Percentiles rank a stretch among this genome's conserved stretches.
phyloP scores from a whole-genome alignment of 1,140 invertebrate genomes.

The Laupala kohalensis region DNA sequence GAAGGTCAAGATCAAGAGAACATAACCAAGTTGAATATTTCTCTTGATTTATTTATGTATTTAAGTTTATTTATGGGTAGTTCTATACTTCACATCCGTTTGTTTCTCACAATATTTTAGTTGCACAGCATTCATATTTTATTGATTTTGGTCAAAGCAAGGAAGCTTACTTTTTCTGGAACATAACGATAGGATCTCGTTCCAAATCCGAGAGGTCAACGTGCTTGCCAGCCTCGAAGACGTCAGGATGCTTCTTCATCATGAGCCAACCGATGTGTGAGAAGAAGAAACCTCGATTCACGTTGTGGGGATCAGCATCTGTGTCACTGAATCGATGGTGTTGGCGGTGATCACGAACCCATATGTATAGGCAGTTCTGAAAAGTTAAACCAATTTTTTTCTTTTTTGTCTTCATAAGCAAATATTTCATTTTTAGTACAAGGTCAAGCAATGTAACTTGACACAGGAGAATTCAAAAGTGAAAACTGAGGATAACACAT shows the following conservation, averaged over 20 bases:
- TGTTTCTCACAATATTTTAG: too few species aligned
- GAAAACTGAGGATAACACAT: background rate
- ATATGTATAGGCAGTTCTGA: constrained; percentile 20
- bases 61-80: too few species aligned
- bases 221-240: constrained; percentile 39
- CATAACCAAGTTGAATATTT: too few species aligned
- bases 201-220: constrained; percentile 40
- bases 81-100: too few species aligned
- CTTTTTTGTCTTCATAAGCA: background rate
- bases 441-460: background rate
- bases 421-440: background rate
- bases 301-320: constrained; percentile 50
- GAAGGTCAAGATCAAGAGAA: too few species aligned
- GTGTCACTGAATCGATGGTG: constrained; percentile 56
- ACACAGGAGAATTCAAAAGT: background rate
- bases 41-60: too few species aligned
- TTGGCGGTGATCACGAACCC: constrained; percentile 46
- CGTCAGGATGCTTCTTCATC: constrained; percentile 44
- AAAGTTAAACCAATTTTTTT: background rate
- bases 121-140: too few species aligned
- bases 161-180: constrained; percentile 33
- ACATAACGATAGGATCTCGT: constrained; percentile 37
- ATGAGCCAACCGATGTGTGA: constrained; percentile 54
- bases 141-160: too few species aligned
- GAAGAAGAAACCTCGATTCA: constrained; percentile 51